Base-by-base conservation (phyloP, 2,888 invertebrate species). In the Cryptosula pallasiana region DNA sequence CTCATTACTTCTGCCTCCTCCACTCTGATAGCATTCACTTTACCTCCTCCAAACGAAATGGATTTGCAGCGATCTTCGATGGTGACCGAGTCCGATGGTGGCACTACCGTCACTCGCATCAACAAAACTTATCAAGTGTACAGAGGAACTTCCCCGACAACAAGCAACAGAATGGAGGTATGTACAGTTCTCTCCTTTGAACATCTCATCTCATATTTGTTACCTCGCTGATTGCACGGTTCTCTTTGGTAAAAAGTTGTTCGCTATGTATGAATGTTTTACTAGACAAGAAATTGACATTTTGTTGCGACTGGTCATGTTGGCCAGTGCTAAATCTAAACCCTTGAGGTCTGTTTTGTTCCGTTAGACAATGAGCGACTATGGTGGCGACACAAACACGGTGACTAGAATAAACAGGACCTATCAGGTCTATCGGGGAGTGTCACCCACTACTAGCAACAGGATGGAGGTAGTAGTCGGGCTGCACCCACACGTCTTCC, bases 371-470 rank as follows among this genome's bases (percentile, higher is more conserved):
- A 63, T 63, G 63, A 63, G 63, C 32, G 63, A 63, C 32, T 63
- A 25, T 63, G 63, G 63, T 63, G 63, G 63, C 9, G 63, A 63
- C 32, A 34, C 63, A 16, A 20, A 63, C 13, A 63, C 63, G 20
- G 74, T 72, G n/a, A 63, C 69, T 55, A 72, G 72, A 55, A 69
- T 72, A 0, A 57, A 58, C n/a, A 75, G 79, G 73, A 76, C 78
- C 73, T 84, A 83, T 78, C 82, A 83, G 77, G 83, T 85, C 71
- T 85, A 84, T 79, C 76, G 84, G 34, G 84, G 84, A 5, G 77
- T 82, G 72, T 84, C 83, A 3, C 84, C 84, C 27, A 77, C 82
- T 72, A 79, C 82, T 32, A 80, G 81, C 75, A 83, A 80, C 79
- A 77, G 84, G 73, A 75, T 83, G 72, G 84, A 84, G 83, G 84